These are phyloP conservation scores for Metellina segmentata DNA, from an alignment of 2,888 invertebrate genomes.

Conservation along the genomic window DNA sequence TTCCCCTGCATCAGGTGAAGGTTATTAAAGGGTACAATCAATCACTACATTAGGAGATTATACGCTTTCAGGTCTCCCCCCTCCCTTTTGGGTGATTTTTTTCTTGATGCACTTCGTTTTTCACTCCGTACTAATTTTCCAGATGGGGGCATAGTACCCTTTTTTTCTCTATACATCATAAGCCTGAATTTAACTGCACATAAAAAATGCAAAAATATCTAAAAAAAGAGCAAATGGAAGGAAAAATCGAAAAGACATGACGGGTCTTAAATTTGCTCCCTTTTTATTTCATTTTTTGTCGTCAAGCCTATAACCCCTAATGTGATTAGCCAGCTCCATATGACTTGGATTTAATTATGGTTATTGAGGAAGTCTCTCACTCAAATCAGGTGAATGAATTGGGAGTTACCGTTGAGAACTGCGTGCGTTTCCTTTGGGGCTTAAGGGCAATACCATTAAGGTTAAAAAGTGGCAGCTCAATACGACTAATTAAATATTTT, in stretches of 20 bases:
- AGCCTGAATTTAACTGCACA: slow-evolving; percentile 14
- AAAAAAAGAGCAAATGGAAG: slow-evolving; percentile 29
- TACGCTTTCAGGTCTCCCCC: slow-evolving; percentile 51
- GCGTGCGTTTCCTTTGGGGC: slow-evolving; percentile 1
- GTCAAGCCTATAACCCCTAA: slow-evolving; percentile 24
- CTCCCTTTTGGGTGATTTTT: neutral
- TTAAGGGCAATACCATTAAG: neutral
- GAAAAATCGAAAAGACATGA: slow-evolving; percentile 9
- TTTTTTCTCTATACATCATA: neutral
- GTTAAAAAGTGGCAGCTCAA: neutral
- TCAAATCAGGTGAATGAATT: slow-evolving; percentile 31
- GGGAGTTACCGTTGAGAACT: neutral
- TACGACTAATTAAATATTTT: slow-evolving; percentile 17
- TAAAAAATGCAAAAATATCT: slow-evolving; percentile 30
- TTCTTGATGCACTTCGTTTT: slow-evolving; percentile 8
- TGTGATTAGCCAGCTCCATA: slow-evolving; percentile 37
- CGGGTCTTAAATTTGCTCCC: slow-evolving; percentile 42
- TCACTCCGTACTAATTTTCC: slow-evolving; percentile 55
- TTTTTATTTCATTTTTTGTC: slow-evolving; percentile 10
- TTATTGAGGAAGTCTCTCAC: slow-evolving; percentile 39
- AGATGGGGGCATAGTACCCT: slow-evolving; percentile 35
- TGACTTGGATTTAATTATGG: slow-evolving; percentile 51
- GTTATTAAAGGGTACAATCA: slow-evolving; percentile 66
- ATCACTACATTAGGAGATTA: slow-evolving; percentile 66
- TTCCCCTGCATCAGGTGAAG: slow-evolving; percentile 47